Conservation (phyloP, 2,888 invertebrate genomes). For the Desoria tigrina region DNA sequence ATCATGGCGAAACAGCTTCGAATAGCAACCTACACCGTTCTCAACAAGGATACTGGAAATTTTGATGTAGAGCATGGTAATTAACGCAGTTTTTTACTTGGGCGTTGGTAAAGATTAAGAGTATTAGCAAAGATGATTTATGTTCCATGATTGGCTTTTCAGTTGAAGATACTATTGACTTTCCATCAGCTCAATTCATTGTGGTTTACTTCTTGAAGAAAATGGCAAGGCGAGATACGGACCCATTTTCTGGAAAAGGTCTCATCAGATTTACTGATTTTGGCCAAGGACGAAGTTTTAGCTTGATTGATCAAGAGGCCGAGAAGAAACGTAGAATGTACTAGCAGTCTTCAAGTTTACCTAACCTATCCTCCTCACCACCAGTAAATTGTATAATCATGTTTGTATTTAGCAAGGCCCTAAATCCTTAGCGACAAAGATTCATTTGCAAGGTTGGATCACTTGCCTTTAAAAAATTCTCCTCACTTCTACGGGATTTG, state of each 20-base stretch:
- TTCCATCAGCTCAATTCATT: slow-evolving; percentile 41
- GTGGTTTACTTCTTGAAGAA: slow-evolving; percentile 40
- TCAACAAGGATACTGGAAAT: slow-evolving; percentile 38
- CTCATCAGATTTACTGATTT: slow-evolving; percentile 28
- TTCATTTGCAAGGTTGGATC: too few relatives aligned
- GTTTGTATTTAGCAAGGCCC: too few relatives aligned
- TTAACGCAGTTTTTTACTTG: slow-evolving; percentile 1
- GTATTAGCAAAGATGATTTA: background rate
- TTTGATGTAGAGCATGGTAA: slow-evolving; percentile 44
- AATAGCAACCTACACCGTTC: slow-evolving; percentile 35
- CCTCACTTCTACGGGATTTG: too few relatives aligned
- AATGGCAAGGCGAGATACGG: slow-evolving; percentile 30
- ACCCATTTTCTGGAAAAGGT: slow-evolving; percentile 25
- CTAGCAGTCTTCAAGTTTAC: too few relatives aligned
- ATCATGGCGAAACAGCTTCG: slow-evolving; percentile 29
- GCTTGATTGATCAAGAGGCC: slow-evolving; percentile 12
- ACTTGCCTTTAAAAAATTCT: too few relatives aligned
- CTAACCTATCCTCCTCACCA: background rate
- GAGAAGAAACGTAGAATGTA: slow-evolving; percentile 17
- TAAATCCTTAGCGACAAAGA: too few relatives aligned
- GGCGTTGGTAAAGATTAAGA: background rate
- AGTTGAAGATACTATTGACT: slow-evolving; percentile 45
- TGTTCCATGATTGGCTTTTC: background rate
- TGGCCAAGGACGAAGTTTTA: background rate
- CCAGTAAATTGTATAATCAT: background rate